These are phyloP conservation scores for Nephrocerus scutellatus DNA, from an alignment of 2,888 invertebrate genomes.

Conservation along the genomic window DNA sequence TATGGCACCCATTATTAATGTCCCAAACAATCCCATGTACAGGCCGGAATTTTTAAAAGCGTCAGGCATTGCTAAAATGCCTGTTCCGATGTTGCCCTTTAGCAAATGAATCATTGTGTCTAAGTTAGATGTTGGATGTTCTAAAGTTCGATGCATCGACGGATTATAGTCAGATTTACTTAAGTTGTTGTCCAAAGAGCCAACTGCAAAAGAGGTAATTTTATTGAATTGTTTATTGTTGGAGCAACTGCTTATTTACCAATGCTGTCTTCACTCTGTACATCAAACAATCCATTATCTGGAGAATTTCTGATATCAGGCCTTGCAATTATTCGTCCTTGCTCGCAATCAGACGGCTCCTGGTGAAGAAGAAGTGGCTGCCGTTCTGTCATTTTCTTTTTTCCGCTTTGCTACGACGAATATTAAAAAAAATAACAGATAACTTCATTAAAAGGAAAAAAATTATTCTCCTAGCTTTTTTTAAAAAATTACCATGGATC, in stretches of 20 bases:
- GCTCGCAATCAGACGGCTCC: slow-evolving; percentile 35
- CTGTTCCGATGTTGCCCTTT: slow-evolving; percentile 79
- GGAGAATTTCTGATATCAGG: slow-evolving; percentile 47
- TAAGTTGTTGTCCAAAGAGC: slow-evolving; percentile 25
- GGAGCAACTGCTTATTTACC: slow-evolving; percentile 28
- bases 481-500: neutral
- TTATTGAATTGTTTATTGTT: slow-evolving; percentile 21
- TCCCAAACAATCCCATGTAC: slow-evolving; percentile 73
- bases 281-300: slow-evolving; percentile 46
- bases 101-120: slow-evolving; percentile 68
- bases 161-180: slow-evolving; percentile 51
- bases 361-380: slow-evolving; percentile 55
- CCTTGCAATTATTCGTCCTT: slow-evolving; percentile 29
- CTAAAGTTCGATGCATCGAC: slow-evolving; percentile 60
- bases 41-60: slow-evolving; percentile 88
- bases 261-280: slow-evolving; percentile 42
- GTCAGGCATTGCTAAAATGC: slow-evolving; percentile 94
- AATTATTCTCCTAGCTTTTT: slow-evolving; percentile 13
- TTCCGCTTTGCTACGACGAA: slow-evolving; percentile 29
- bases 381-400: slow-evolving; percentile 58
- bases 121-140: slow-evolving; percentile 73
- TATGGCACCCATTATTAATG: slow-evolving; percentile 75
- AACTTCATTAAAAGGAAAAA: neutral
- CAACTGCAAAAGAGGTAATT: slow-evolving; percentile 15
- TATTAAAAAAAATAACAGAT: neutral